Evolutionary conservation across 1,140 invertebrate species (phyloP).

Genomic region (Bombus sibiricus): DNA sequence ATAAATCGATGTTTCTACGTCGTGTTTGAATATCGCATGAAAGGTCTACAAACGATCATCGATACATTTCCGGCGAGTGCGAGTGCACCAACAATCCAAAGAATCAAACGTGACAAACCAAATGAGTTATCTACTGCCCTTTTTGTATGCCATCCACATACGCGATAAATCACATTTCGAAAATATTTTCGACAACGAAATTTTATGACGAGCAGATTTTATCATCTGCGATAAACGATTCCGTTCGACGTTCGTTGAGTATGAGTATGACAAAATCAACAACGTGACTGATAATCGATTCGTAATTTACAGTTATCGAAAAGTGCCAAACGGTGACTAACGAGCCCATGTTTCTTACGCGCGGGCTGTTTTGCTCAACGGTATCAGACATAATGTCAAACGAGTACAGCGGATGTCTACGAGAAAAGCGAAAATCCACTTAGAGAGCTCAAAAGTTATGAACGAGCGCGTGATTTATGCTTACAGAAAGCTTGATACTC

Average conservation of each 20-base stretch:
- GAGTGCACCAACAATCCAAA: background rate
- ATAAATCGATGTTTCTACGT: conserved; percentile 34
- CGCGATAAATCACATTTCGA: conserved; percentile 54
- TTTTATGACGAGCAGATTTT: conserved; percentile 22
- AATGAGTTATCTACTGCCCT: conserved; percentile 58
- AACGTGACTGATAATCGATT: too few relatives aligned
- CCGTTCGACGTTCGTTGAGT: too few relatives aligned
- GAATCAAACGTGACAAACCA: conserved; percentile 43
- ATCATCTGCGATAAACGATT: conserved; percentile 24
- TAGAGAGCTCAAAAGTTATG: conserved; percentile 28
- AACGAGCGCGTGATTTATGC: background rate
- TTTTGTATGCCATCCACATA: conserved; percentile 28
- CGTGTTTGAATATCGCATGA: conserved; percentile 31
- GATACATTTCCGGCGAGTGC: background rate
- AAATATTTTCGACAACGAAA: conserved; percentile 21
- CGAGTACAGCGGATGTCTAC: background rate
- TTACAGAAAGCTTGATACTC: background rate
- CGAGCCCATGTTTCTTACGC: background rate
- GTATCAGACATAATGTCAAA: background rate
- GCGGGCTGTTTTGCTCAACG: background rate
- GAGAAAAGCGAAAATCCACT: conserved; percentile 7
- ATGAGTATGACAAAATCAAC: background rate
- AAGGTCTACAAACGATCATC: background rate
- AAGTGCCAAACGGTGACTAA: background rate
- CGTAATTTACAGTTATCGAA: background rate